Conservation (phyloP, 2,797 vertebrate genomes). For the Huso huso region DNA sequence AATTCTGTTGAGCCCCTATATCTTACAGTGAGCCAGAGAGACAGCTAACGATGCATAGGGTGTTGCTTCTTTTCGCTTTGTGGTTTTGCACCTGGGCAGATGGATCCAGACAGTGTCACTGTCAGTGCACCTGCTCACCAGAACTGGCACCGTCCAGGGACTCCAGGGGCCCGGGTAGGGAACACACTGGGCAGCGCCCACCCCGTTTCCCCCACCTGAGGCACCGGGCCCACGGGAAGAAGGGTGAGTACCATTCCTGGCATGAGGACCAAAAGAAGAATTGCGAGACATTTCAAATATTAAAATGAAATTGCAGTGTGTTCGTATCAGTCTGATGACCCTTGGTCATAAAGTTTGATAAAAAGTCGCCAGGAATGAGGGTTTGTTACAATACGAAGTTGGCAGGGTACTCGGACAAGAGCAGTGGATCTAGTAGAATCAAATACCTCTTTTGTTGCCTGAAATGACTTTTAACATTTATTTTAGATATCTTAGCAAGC, state of each 20-base stretch:
- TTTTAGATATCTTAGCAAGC: no score
- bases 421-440: no score
- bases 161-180: slow-evolving; percentile 39
- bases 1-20: slow-evolving; percentile 11
- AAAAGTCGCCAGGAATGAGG: no score
- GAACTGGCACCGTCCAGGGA: slow-evolving; percentile 31
- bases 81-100: slow-evolving; percentile 48
- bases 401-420: no score
- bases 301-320: slow-evolving; percentile 8
- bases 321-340: background rate
- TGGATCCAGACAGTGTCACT: slow-evolving; percentile 39
- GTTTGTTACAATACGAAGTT: no score
- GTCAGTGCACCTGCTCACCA: slow-evolving; percentile 43
- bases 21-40: slow-evolving; percentile 10
- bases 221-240: slow-evolving; percentile 45
- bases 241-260: slow-evolving; percentile 54
- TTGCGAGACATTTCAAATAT: slow-evolving; percentile 7
- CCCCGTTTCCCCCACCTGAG: slow-evolving; percentile 40
- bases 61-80: slow-evolving; percentile 48
- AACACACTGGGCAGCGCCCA: slow-evolving; percentile 35
- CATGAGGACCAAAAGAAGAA: background rate
- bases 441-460: no score
- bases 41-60: slow-evolving; percentile 46
- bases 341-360: no score
- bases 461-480: no score